Percentiles rank a stretch among this genome's conserved stretches.
Evolutionary conservation across 2,888 invertebrate species (phyloP).

Genomic region (Drosophila birchii): DNA sequence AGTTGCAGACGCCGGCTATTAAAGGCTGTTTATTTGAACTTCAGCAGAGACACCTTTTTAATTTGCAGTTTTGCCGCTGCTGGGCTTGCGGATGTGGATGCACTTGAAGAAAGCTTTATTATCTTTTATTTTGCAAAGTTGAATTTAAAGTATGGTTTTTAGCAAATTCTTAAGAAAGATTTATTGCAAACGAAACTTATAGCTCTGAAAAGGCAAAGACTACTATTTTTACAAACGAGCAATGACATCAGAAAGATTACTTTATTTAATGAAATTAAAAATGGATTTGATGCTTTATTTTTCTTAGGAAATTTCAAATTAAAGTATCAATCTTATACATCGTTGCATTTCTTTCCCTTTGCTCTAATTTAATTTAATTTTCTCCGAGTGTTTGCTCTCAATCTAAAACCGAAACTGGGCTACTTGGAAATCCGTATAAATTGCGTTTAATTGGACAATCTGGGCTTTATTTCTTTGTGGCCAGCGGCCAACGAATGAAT

Average conservation of each 20-base stretch:
- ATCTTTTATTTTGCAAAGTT: neutral
- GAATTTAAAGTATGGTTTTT: no score
- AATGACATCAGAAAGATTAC: neutral
- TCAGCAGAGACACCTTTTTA: conserved; percentile 76
- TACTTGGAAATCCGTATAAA: conserved; percentile 79
- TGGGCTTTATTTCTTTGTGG: conserved; percentile 69
- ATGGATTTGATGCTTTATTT: neutral
- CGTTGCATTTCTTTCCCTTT: neutral
- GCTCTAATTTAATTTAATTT: neutral
- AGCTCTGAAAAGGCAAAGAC: neutral
- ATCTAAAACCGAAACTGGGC: conserved; percentile 24
- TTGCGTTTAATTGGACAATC: conserved; percentile 83
- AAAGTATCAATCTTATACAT: neutral
- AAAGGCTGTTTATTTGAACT: conserved; percentile 73
- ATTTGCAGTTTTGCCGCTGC: conserved; percentile 69
- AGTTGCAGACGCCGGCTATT: conserved; percentile 69
- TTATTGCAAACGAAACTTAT: neutral
- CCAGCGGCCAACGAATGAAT: conserved; percentile 44
- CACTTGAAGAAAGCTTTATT: conserved; percentile 3
- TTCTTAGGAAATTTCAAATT: neutral
- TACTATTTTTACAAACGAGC: neutral
- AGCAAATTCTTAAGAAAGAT: no score
- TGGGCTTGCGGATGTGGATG: conserved; percentile 21
- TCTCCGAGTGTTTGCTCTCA: conserved; percentile 27
- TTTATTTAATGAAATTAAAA: fast-evolving